Percentiles rank a stretch among this genome's conserved stretches.
These are phyloP conservation scores for Lissocephala sabroskyi DNA, from an alignment of 2,888 invertebrate species.

Conservation along the genomic window DNA sequence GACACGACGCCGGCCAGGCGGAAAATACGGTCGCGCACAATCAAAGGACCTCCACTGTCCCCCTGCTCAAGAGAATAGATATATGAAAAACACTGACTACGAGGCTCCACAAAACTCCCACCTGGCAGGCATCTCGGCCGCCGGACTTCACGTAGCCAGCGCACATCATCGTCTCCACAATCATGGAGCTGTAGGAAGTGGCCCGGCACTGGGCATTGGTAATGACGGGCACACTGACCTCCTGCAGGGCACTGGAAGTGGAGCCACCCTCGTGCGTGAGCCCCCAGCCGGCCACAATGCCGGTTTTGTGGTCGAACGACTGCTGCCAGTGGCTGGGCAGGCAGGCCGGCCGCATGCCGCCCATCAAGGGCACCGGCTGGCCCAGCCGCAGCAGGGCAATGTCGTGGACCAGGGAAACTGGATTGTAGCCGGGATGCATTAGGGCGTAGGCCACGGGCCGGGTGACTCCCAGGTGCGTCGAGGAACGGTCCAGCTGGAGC, in stretches of 20 bases:
- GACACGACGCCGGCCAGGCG: conserved; percentile 68
- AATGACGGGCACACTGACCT: conserved; percentile 67
- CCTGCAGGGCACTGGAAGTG: conserved; percentile 58
- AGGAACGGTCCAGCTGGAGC: conserved; percentile 59
- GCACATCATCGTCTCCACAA: conserved; percentile 69
- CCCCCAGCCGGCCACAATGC: conserved; percentile 70
- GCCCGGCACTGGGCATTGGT: conserved; percentile 65
- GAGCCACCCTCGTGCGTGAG: conserved; percentile 53
- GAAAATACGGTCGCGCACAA: conserved; percentile 55
- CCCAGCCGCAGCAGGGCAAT: conserved; percentile 63
- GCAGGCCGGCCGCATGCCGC: conserved; percentile 64
- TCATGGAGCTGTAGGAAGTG: conserved; percentile 65
- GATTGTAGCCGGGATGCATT: conserved; percentile 55
- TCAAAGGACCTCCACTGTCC: conserved; percentile 70
- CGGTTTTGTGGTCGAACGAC: conserved; percentile 59
- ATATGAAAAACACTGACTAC: not conserved
- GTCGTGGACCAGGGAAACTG: conserved; percentile 60
- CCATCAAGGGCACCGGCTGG: conserved; percentile 53
- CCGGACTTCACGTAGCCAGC: conserved; percentile 65
- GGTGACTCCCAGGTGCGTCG: conserved; percentile 45
- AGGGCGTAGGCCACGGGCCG: conserved; percentile 52
- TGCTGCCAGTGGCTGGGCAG: conserved; percentile 54
- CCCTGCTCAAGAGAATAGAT: conserved; percentile 50
- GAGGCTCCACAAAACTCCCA: conserved; percentile 38
- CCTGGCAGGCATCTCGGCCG: conserved; percentile 70